Percentiles rank a stretch among this genome's conserved stretches.
Evolutionary conservation across 2,888 invertebrate species (phyloP).

Genomic region (Hecatera dysodea): DNA sequence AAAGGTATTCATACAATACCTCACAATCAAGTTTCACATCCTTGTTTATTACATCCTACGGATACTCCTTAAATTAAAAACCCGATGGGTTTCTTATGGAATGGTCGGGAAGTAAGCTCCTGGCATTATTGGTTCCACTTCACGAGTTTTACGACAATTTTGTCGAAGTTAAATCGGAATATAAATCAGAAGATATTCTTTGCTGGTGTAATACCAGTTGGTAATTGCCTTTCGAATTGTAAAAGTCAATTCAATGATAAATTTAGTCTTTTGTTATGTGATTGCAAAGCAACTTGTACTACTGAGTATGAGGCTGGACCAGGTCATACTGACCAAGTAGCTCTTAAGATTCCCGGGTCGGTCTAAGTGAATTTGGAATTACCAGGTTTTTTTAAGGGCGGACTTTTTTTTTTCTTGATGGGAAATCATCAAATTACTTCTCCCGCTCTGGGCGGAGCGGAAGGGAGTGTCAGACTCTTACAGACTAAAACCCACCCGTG

Average conservation of each 20-base stretch:
- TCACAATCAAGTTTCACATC: not conserved
- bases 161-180: conserved; percentile 30
- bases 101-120: conserved; percentile 25
- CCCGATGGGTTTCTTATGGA: conserved; percentile 9
- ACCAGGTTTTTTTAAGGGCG: too few relatives aligned
- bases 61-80: conserved; percentile 18
- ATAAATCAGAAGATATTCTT: conserved; percentile 31
- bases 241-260: not conserved
- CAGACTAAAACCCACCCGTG: too few relatives aligned
- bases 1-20: not conserved
- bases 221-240: not conserved
- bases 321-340: too few relatives aligned
- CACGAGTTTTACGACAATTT: conserved; percentile 41
- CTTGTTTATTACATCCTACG: conserved; percentile 14
- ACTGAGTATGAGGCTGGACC: too few relatives aligned
- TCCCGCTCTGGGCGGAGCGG: too few relatives aligned
- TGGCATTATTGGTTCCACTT: conserved; percentile 46
- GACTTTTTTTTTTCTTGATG: too few relatives aligned
- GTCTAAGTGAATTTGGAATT: too few relatives aligned
- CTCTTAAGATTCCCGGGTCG: too few relatives aligned
- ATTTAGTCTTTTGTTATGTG: not conserved
- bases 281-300: not conserved
- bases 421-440: too few relatives aligned
- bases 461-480: too few relatives aligned
- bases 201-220: not conserved